Evolutionary conservation across 2,113 vertebrate species (phyloP).

Genomic region (Oceanodroma tethys): DNA sequence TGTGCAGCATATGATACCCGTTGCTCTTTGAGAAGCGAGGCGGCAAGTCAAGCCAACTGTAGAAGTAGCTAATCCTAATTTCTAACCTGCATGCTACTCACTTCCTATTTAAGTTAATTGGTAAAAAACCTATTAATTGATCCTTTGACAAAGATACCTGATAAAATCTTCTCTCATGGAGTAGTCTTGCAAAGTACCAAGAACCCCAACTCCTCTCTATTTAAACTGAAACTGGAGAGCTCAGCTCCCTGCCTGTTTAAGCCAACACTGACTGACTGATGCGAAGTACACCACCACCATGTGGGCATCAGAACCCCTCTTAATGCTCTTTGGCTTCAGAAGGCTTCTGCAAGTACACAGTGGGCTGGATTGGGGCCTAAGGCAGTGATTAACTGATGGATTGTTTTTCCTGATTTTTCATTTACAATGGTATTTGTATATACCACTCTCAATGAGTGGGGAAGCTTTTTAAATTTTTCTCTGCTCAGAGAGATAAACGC

Average conservation of each 20-base stretch:
- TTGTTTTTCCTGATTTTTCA: not conserved
- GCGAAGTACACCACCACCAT: not conserved
- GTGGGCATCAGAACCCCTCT: not conserved
- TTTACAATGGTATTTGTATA: not conserved
- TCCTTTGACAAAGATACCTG: not conserved
- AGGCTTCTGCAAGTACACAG: not conserved
- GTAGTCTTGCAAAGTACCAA: not conserved
- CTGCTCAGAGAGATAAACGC: not conserved
- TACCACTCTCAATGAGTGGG: too few species aligned
- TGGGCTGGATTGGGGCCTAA: not conserved
- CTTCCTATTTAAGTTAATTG: not conserved
- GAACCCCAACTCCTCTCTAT: not conserved
- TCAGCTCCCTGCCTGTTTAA: not conserved
- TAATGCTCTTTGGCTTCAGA: not conserved
- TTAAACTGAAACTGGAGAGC: not conserved
- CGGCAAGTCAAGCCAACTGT: not conserved
- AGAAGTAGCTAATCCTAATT: not conserved
- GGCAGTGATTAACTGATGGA: not conserved
- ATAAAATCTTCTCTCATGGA: not conserved
- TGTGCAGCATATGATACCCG: not conserved
- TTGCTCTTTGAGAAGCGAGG: not conserved
- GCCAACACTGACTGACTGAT: not conserved
- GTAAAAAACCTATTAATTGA: not conserved
- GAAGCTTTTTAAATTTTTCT: too few species aligned
- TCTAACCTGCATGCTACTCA: not conserved